Evolutionary conservation across 2,888 invertebrate genomes (phyloP).

Genomic region (Leucophenga maculata): DNA sequence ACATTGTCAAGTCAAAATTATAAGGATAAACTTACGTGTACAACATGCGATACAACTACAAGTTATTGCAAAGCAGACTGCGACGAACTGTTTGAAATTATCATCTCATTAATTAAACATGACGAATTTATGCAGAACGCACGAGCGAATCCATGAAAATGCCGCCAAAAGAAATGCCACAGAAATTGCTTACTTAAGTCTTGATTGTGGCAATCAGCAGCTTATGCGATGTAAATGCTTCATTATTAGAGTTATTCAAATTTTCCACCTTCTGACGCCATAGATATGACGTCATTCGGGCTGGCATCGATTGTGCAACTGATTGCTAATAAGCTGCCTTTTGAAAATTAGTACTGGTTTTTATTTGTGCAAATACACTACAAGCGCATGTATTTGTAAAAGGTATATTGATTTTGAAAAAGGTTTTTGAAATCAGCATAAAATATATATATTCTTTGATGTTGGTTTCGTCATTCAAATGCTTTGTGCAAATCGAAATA

Average conservation of each 20-base stretch:
- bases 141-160: not conserved
- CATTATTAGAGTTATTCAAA: not conserved
- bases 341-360: constrained; percentile 6
- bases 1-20: no score
- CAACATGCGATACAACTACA: no score
- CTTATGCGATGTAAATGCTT: not conserved
- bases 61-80: no score
- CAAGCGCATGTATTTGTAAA: no score
- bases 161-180: not conserved
- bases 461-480: no score
- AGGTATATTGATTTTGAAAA: no score
- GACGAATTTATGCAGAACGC: not conserved
- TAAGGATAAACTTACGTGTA: no score
- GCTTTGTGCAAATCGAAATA: no score
- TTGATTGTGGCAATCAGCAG: not conserved
- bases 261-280: not conserved
- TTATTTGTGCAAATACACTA: not conserved
- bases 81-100: not conserved
- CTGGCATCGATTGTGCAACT: no score
- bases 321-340: not conserved
- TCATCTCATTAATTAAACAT: constrained; percentile 6
- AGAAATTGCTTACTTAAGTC: not conserved
- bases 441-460: no score
- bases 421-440: no score
- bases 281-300: no score